Evolutionary conservation across 1,140 invertebrate genomes (phyloP).

Genomic region (Magallana ariakensis): DNA sequence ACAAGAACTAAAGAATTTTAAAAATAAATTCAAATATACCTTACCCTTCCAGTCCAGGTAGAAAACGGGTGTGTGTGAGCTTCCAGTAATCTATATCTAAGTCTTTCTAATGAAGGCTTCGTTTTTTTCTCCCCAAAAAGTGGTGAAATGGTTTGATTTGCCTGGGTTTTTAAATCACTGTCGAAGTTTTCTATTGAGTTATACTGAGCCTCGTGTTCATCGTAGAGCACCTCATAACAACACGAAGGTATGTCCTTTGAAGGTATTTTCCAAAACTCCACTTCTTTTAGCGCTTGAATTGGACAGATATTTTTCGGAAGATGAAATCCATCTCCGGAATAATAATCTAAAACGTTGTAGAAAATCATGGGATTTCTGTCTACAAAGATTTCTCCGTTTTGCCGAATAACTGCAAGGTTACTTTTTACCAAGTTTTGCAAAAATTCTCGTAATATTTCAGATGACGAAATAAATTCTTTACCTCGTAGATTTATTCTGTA

Average conservation of each 20-base stretch:
- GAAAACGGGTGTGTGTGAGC: background rate
- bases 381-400: background rate
- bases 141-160: background rate
- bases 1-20: no score
- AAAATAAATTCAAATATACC: background rate
- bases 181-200: background rate
- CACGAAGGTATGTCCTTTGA: background rate
- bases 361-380: constrained; percentile 38
- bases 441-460: background rate
- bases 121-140: background rate
- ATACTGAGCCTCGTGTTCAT: constrained; percentile 5
- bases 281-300: constrained; percentile 19
- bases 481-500: background rate
- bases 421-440: background rate
- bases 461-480: constrained; percentile 7
- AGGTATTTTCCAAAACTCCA: constrained; percentile 33
- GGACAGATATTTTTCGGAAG: constrained; percentile 32
- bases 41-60: constrained; percentile 7
- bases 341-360: constrained; percentile 13
- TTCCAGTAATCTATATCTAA: background rate
- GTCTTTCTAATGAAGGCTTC: background rate
- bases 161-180: background rate
- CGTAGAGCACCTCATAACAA: background rate
- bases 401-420: background rate
- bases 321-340: constrained; percentile 23